Conservation (phyloP, 2,113 vertebrate species). For the Tor tambroides region DNA sequence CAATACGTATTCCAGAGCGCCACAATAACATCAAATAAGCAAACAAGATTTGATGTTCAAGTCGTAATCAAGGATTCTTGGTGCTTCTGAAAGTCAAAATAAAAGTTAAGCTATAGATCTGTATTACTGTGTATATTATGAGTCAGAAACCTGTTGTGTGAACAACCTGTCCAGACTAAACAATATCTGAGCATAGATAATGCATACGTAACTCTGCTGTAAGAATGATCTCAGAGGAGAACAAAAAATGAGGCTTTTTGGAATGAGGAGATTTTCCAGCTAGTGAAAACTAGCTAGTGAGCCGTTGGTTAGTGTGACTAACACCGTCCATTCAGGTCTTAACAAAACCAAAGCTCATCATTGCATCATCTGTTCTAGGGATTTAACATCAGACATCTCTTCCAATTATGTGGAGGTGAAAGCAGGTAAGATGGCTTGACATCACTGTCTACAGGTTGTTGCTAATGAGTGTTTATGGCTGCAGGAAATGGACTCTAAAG, state of each 20-base stretch:
- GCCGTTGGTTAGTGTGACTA: conserved; percentile 8
- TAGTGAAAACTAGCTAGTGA: background rate
- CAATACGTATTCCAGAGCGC: background rate
- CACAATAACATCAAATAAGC: background rate
- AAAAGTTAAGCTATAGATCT: background rate
- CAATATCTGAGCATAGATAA: background rate
- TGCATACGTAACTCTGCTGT: background rate
- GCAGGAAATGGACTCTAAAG: conserved; percentile 28
- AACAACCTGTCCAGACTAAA: background rate
- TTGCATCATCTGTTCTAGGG: conserved; percentile 3
- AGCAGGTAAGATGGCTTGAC: background rate
- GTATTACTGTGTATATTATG: background rate
- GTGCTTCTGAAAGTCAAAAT: background rate
- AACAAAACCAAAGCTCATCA: background rate
- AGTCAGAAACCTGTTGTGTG: background rate
- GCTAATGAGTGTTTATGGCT: conserved; percentile 26
- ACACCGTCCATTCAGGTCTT: background rate
- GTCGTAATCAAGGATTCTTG: background rate
- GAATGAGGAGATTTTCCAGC: background rate
- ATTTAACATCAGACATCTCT: conserved; percentile 2
- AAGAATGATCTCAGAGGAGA: background rate
- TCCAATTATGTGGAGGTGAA: background rate
- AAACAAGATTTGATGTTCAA: background rate
- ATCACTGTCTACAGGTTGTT: background rate
- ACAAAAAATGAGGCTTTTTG: background rate